Evolutionary conservation across 1,140 invertebrate genomes (phyloP).

Genomic region (Chionoecetes opilio): DNA sequence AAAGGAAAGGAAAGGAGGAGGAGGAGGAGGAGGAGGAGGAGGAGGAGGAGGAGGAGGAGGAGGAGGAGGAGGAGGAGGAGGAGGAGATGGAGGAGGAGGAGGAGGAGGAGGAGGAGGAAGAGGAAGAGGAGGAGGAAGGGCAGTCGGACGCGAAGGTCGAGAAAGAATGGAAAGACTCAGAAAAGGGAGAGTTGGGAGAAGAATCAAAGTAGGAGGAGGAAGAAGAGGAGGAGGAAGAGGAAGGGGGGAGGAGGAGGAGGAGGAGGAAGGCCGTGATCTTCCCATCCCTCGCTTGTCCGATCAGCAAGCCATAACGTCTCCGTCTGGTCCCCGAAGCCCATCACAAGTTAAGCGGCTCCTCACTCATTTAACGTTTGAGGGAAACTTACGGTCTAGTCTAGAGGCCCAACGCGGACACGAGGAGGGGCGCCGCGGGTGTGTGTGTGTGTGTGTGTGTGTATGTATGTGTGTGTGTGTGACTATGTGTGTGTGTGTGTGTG

Average conservation of each 20-base stretch:
- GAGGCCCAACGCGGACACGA: not conserved
- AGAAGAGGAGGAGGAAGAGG: not conserved
- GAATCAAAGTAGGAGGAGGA: not conserved
- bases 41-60: not conserved
- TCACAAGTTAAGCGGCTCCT: not conserved
- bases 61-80: not conserved
- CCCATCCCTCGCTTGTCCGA: not conserved
- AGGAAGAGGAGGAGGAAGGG: not conserved
- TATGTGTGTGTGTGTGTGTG: too few relatives aligned
- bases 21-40: not conserved
- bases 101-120: not conserved
- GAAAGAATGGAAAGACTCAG: not conserved
- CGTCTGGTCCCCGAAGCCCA: not conserved
- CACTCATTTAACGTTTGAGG: constrained; percentile 16
- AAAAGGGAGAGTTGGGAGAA: not conserved
- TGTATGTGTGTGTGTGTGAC: too few relatives aligned
- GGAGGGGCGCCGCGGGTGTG: not conserved
- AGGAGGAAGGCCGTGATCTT: not conserved
- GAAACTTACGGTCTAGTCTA: not conserved
- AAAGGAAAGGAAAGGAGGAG: not conserved
- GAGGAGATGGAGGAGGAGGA: not conserved
- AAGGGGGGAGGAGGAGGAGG: not conserved
- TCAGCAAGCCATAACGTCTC: constrained; percentile 8
- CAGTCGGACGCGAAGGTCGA: too few relatives aligned
- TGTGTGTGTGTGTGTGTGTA: too few relatives aligned